phyloP scores from a whole-genome alignment of 2,888 invertebrate species.

The Spisula subtruncata region DNA sequence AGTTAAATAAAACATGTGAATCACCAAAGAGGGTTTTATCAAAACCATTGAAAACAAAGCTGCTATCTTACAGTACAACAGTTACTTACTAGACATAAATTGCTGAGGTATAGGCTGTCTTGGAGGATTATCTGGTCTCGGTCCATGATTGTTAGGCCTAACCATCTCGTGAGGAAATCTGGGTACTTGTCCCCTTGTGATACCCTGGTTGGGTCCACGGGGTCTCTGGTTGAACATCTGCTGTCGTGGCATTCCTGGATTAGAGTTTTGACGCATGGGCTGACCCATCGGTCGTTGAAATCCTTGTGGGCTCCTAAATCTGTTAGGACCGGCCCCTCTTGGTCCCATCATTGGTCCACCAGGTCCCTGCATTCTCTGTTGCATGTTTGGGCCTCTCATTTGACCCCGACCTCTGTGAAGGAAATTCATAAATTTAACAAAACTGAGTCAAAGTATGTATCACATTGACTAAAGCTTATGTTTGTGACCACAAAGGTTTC shows the following conservation, averaged over 20 bases:
- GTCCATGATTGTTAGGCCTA: not conserved
- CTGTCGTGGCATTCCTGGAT: not conserved
- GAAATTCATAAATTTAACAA: too few relatives aligned
- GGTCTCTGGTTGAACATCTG: constrained; percentile 31
- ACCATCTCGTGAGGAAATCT: constrained; percentile 42
- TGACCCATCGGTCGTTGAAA: constrained; percentile 22
- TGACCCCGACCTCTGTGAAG: constrained; percentile 36
- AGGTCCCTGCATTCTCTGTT: not conserved
- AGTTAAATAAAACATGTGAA: not conserved
- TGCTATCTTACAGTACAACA: not conserved
- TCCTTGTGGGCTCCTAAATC: not conserved
- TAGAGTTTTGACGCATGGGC: not conserved
- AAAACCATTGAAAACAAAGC: too few relatives aligned
- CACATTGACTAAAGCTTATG: too few relatives aligned
- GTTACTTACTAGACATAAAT: constrained; percentile 7
- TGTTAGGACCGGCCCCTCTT: constrained; percentile 28
- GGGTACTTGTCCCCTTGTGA: constrained; percentile 31
- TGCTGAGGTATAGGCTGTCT: constrained; percentile 28
- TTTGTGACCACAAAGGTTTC: too few relatives aligned
- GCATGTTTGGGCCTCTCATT: constrained; percentile 38
- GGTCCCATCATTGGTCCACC: constrained; percentile 29
- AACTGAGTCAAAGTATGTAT: too few relatives aligned
- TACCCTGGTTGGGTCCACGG: constrained; percentile 18
- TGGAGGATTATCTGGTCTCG: not conserved
- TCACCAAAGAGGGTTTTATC: not conserved